These are phyloP conservation scores for Agrotis clavis DNA, from an alignment of 2,888 invertebrate genomes.

Conservation along the genomic window DNA sequence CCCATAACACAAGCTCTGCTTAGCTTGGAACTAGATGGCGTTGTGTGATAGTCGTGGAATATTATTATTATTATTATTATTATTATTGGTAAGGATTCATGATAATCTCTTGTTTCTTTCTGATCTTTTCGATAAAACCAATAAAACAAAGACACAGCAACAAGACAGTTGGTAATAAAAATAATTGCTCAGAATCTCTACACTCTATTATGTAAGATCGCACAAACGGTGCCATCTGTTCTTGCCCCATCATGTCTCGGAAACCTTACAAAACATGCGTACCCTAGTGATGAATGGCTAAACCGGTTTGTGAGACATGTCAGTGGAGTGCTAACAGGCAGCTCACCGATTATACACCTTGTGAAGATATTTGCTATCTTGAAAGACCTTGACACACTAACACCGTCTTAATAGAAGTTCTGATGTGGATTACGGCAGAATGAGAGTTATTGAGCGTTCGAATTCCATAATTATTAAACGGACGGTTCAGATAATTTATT, in stretches of 20 bases:
- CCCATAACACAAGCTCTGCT: too few relatives aligned
- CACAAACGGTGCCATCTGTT: constrained; percentile 31
- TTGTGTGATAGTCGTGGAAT: too few relatives aligned
- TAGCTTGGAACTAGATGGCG: too few relatives aligned
- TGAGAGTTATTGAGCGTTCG: not conserved
- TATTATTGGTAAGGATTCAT: too few relatives aligned
- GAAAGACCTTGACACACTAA: constrained; percentile 56
- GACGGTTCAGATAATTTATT: not conserved
- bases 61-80: too few relatives aligned
- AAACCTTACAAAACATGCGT: constrained; percentile 51
- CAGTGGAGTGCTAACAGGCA: constrained; percentile 40
- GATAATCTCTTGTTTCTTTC: too few relatives aligned
- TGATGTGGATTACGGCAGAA: constrained; percentile 23
- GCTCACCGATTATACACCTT: constrained; percentile 43
- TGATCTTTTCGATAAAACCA: constrained; percentile 1
- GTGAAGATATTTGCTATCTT: constrained; percentile 49
- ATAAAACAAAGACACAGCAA: not conserved
- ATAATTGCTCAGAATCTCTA: constrained; percentile 13
- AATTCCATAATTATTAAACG: not conserved
- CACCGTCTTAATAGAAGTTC: constrained; percentile 38
- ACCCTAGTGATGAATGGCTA: constrained; percentile 44
- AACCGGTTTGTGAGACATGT: constrained; percentile 57
- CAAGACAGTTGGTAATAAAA: not conserved
- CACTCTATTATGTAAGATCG: constrained; percentile 23
- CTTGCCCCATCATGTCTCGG: constrained; percentile 38